Base-by-base conservation (phyloP, 1,140 invertebrate genomes). In the Pseudomyrmex sp. region DNA sequence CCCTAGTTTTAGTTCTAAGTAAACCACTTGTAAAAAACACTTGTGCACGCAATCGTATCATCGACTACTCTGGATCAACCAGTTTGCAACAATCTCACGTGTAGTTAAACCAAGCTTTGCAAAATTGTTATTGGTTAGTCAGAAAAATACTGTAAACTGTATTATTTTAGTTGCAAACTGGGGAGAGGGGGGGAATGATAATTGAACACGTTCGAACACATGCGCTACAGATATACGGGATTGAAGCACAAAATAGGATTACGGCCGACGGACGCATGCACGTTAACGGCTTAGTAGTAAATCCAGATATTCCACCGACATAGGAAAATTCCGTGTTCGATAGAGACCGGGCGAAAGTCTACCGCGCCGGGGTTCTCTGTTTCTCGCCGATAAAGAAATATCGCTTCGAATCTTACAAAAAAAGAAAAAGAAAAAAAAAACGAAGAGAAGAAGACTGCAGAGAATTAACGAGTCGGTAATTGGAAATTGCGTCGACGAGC, bases 271-370 rank as follows among this genome's bases (percentile, higher is more conserved):
- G 44, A 59, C 76, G 76, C 76, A 56, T 20, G 54, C 52, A 50
- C n/a, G 80, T 73, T 76, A 76, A 75, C 70, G 58, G 70, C 50
- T 75, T 70, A 82, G 80, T 82, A 76, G 80, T 82, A 82, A 82
- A 82, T 62, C 80, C 72, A 82, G 80, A 82, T 82, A 82, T 82
- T 82, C 52, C 70, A 10, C 72, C 59, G 59, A 82, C 80, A 18
- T 72, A 59, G 54, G 76, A 70, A 80, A 80, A 72, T 80, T 72
- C 68, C 44, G 23, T 46, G 65, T 48, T 70, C 54, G 20, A 46
- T 59, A 26, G 52, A 26, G 23, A 70, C 2, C 50, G n/a, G 12
- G 9, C 52, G 26, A 69, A 59, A 79, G 35, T 79, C 8, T 46
- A n/a, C 2, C 10, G 58, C 44, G 12, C 35, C 35, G 35, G 35